phyloP scores from a whole-genome alignment of 2,113 vertebrate species.

The Cyprinodon tularosa region DNA sequence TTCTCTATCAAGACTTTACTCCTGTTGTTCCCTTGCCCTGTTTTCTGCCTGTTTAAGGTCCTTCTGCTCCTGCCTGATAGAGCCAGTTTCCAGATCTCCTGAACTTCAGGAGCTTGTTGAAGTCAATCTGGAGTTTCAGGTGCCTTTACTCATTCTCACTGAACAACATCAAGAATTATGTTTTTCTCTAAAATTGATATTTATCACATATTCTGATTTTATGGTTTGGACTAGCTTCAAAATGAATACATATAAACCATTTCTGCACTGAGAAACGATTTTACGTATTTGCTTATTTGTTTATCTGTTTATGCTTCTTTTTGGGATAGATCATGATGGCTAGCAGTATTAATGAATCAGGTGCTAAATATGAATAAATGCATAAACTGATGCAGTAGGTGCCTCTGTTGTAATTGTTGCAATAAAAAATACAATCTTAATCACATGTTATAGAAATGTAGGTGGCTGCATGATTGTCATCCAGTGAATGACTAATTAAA shows the following conservation, averaged over 20 bases:
- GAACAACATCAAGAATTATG: neutral
- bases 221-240: neutral
- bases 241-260: neutral
- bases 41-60: constrained; percentile 59
- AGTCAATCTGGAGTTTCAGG: constrained; percentile 82
- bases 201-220: neutral
- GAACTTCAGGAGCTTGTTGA: constrained; percentile 79
- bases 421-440: neutral
- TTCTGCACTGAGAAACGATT: too few species aligned
- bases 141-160: constrained; percentile 23
- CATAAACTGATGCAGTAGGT: neutral
- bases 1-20: neutral
- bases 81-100: constrained; percentile 70
- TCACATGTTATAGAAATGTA: neutral
- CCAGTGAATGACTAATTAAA: neutral
- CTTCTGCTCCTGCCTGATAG: constrained; percentile 83
- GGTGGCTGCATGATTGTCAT: neutral
- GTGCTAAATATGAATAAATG: neutral
- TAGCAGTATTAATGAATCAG: neutral
- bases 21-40: neutral
- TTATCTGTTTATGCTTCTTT: too few species aligned
- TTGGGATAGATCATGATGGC: too few species aligned
- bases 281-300: too few species aligned
- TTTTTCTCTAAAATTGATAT: neutral
- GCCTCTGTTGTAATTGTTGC: neutral